Evolutionary conservation across 2,113 vertebrate genomes (phyloP).

Genomic region (Paradoxurus hermaphroditus): DNA sequence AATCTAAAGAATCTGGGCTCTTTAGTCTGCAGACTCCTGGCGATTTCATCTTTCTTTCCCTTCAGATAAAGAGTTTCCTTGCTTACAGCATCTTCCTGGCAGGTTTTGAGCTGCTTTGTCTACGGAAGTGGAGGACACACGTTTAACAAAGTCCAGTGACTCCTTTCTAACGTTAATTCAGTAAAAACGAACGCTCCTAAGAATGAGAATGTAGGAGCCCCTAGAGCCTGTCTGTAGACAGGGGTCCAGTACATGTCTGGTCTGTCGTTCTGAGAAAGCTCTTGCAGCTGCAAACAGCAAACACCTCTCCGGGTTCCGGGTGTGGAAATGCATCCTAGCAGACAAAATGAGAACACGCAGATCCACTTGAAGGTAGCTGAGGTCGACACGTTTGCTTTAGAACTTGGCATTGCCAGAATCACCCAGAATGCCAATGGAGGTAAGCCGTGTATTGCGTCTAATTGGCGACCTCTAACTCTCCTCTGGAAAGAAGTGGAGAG

Average conservation of each 20-base stretch:
- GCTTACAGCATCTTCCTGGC: slow-evolving; percentile 12
- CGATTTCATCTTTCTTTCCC: slow-evolving; percentile 18
- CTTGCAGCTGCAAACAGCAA: background rate
- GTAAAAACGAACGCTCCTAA: background rate
- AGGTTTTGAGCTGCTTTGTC: background rate
- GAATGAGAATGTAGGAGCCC: background rate
- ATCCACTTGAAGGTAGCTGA: background rate
- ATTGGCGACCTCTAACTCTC: background rate
- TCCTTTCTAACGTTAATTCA: slow-evolving; percentile 43
- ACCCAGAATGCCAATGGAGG: background rate
- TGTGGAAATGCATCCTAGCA: background rate
- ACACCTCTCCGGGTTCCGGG: background rate
- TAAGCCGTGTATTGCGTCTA: background rate
- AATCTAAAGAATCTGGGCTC: slow-evolving; percentile 45
- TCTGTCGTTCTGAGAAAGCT: background rate
- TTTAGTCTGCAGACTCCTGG: background rate
- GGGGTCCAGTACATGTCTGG: background rate
- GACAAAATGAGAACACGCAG: no score
- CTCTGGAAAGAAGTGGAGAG: slow-evolving; percentile 2
- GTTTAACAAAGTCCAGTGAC: slow-evolving; percentile 38
- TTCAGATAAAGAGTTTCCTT: background rate
- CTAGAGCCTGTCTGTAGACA: slow-evolving; percentile 11
- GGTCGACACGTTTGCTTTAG: background rate
- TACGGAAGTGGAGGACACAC: background rate
- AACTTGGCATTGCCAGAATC: no score